These are phyloP conservation scores for human DNA, from an alignment of 2,113 vertebrate species.

Conservation along the genomic window DNA sequence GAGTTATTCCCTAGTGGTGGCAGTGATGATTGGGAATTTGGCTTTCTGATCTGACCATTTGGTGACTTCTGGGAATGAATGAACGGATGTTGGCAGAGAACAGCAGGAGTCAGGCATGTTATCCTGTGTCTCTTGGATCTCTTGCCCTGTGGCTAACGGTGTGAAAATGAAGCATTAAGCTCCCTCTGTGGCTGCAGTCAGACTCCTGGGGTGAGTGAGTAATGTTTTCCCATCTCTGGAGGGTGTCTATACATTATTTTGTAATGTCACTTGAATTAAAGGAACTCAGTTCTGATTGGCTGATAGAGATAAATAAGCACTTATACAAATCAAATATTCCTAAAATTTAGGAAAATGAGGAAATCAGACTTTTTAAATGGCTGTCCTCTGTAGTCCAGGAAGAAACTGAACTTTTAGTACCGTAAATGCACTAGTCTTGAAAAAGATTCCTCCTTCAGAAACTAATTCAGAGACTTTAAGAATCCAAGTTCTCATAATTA, in stretches of 20 bases:
- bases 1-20: not conserved
- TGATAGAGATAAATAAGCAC: not conserved
- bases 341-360: not conserved
- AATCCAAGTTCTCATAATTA: not conserved
- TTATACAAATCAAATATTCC: not conserved
- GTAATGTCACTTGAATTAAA: not conserved
- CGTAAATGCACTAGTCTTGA: not conserved
- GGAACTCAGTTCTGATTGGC: not conserved
- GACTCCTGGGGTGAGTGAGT: not conserved
- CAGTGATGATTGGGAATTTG: not conserved
- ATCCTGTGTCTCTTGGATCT: not conserved
- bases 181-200: not conserved
- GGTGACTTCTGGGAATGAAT: not conserved
- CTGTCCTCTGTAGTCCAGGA: too few species aligned
- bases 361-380: not conserved
- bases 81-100: not conserved
- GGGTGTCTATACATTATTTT: not conserved
- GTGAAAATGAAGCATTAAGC: not conserved
- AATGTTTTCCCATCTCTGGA: not conserved
- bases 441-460: not conserved
- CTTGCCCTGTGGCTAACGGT: not conserved
- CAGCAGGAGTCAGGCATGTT: not conserved
- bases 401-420: not conserved
- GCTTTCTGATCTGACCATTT: not conserved
- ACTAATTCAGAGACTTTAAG: not conserved